Conservation (phyloP, 2,888 invertebrate species). For the Dermolepida albohirtum region DNA sequence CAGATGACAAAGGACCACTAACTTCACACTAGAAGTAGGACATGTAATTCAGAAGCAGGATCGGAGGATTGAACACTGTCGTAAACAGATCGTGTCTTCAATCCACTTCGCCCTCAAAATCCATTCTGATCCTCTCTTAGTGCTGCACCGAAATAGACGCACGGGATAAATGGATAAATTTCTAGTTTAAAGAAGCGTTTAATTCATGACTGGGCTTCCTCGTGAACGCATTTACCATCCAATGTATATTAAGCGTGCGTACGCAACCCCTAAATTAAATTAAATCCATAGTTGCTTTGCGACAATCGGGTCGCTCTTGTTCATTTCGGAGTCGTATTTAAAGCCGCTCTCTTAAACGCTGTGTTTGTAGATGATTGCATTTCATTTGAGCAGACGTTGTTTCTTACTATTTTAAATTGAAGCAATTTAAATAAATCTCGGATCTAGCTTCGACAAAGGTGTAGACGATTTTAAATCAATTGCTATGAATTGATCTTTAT, state of each 20-base stretch:
- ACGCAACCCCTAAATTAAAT: conserved; percentile 38
- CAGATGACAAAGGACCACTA: conserved; percentile 55
- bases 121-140: conserved; percentile 53
- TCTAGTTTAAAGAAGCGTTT: conserved; percentile 58
- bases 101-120: conserved; percentile 58
- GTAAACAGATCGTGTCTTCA: conserved; percentile 63
- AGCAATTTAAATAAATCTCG: too few relatives aligned
- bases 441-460: too few relatives aligned
- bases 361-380: conserved; percentile 22
- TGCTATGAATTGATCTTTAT: too few relatives aligned
- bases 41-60: conserved; percentile 60
- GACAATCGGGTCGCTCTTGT: conserved; percentile 33
- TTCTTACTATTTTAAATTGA: too few relatives aligned
- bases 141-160: conserved; percentile 47
- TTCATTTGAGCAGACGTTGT: too few relatives aligned
- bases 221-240: conserved; percentile 20
- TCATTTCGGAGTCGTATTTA: conserved; percentile 14
- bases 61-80: conserved; percentile 62
- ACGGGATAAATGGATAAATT: conserved; percentile 52
- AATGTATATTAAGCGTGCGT: conserved; percentile 29
- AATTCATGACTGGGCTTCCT: conserved; percentile 55
- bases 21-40: conserved; percentile 55
- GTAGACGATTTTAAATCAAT: too few relatives aligned
- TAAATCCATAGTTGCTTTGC: conserved; percentile 37
- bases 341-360: conserved; percentile 13